Conservation (phyloP, 92 coral and sea anemone genomes). For the Zoanthus sansibaricus region DNA sequence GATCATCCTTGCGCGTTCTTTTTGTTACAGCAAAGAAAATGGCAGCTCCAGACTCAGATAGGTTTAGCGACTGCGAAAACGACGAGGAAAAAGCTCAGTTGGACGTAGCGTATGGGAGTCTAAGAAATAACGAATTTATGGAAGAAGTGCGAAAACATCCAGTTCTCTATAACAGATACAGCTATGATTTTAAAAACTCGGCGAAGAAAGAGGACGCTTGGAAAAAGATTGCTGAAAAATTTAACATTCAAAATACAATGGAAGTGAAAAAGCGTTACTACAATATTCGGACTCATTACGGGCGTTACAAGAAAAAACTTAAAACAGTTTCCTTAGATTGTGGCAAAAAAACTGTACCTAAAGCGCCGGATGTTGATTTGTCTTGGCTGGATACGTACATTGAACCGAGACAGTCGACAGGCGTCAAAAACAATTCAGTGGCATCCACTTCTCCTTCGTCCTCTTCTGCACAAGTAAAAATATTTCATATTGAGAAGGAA, state of each 20-base stretch:
- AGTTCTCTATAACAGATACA: constrained; percentile 32
- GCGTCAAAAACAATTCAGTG: background rate
- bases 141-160: constrained; percentile 41
- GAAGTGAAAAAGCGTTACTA: constrained; percentile 36
- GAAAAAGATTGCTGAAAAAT: constrained; percentile 28
- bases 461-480: constrained; percentile 17
- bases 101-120: background rate
- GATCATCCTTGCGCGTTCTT: constrained; percentile 4
- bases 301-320: constrained; percentile 46
- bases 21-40: constrained; percentile 1
- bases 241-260: constrained; percentile 15
- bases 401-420: constrained; percentile 13
- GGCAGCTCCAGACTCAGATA: constrained; percentile 20
- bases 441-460: background rate
- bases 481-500: constrained; percentile 21
- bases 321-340: constrained; percentile 27
- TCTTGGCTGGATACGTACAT: constrained; percentile 43
- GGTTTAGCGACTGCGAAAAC: constrained; percentile 16
- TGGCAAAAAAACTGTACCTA: background rate
- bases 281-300: constrained; percentile 40
- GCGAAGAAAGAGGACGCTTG: constrained; percentile 29
- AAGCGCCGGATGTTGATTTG: constrained; percentile 34
- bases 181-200: constrained; percentile 30
- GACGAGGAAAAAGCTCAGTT: constrained; percentile 12
- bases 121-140: constrained; percentile 42